Percentiles rank a stretch among this genome's conserved stretches.
Conservation (phyloP, 2,888 invertebrate genomes). For the Drosophila anomalata region DNA sequence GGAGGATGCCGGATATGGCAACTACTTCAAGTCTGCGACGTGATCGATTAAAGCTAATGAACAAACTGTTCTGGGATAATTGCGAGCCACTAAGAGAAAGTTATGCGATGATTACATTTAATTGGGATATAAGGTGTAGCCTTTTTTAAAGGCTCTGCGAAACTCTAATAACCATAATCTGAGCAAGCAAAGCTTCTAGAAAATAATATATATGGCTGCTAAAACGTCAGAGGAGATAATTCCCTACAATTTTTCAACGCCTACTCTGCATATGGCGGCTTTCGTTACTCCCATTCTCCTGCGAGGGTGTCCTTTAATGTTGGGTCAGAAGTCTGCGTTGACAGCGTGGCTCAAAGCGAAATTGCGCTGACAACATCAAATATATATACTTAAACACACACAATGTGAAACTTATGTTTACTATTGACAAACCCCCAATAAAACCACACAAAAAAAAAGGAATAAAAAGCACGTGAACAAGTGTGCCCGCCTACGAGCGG, state of each 20-base stretch:
- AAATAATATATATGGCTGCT: conserved; percentile 22
- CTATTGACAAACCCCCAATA: conserved; percentile 63
- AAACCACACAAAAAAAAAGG: conserved; percentile 8
- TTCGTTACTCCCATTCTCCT: background rate
- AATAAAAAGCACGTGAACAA: conserved; percentile 35
- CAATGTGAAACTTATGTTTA: conserved; percentile 72
- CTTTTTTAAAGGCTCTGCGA: conserved; percentile 10
- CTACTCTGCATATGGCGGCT: conserved; percentile 8
- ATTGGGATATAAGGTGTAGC: background rate
- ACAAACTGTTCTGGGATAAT: conserved; percentile 27
- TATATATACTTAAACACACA: conserved; percentile 35
- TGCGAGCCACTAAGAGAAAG: conserved; percentile 7
- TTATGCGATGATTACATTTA: conserved; percentile 8
- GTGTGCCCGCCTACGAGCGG: conserved; percentile 17
- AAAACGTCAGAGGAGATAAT: conserved; percentile 32
- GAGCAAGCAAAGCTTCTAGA: background rate
- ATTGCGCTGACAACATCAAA: conserved; percentile 67
- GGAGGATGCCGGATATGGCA: conserved; percentile 22
- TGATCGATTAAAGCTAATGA: conserved; percentile 40
- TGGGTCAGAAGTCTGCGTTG: conserved; percentile 52
- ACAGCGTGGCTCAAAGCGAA: conserved; percentile 42
- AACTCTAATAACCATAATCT: conserved; percentile 3
- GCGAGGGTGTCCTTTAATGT: conserved; percentile 17
- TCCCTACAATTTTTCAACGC: conserved; percentile 27
- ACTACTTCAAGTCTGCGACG: conserved; percentile 40